A percentile compares a stretch with the other conserved stretches of the same genome.
Evolutionary conservation across 1,140 invertebrate genomes (phyloP).

Genomic region (Rhynchophorus ferrugineus): DNA sequence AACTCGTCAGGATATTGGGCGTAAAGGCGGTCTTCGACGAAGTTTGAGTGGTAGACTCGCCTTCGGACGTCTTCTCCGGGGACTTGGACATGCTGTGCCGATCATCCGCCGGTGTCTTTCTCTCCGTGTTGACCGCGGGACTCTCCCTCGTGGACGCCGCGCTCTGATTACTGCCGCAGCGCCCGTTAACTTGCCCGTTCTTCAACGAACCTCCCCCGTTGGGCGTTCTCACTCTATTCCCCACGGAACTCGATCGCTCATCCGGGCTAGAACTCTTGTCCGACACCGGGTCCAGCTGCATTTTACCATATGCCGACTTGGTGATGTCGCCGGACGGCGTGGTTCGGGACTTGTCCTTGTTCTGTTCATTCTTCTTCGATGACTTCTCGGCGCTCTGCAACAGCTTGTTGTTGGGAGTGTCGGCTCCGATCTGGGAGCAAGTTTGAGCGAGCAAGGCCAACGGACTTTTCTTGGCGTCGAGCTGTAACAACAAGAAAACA

Average conservation of each 20-base stretch:
- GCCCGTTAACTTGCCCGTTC: conserved; percentile 42
- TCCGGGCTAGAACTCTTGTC: conserved; percentile 54
- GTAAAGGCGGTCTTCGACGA: conserved; percentile 41
- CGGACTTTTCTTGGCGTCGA: conserved; percentile 93
- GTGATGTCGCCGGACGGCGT: conserved; percentile 36
- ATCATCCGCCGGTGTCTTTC: conserved; percentile 40
- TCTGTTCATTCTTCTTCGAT: conserved; percentile 40
- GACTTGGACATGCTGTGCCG: conserved; percentile 20
- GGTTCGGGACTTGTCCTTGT: conserved; percentile 53
- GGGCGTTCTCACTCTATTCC: conserved; percentile 49
- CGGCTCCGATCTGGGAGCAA: conserved; percentile 91
- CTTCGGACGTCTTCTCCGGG: conserved; percentile 34
- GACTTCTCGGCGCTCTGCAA: conserved; percentile 54
- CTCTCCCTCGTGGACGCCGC: conserved; percentile 52
- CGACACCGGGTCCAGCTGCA: conserved; percentile 55
- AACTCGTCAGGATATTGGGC: conserved; percentile 44
- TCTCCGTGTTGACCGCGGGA: conserved; percentile 32
- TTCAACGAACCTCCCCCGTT: conserved; percentile 36
- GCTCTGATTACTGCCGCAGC: conserved; percentile 57
- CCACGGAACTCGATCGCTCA: conserved; percentile 42
- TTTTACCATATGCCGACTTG: conserved; percentile 30
- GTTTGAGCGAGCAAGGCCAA: conserved; percentile 88
- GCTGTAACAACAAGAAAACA: conserved; percentile 59
- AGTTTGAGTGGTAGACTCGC: conserved; percentile 39
- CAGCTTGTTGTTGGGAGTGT: conserved; percentile 63